Evolutionary conservation across 2,888 invertebrate genomes (phyloP), one percentile per base, ranked within the genome.

Genomic region (Leptinotarsa rubiginosa): DNA sequence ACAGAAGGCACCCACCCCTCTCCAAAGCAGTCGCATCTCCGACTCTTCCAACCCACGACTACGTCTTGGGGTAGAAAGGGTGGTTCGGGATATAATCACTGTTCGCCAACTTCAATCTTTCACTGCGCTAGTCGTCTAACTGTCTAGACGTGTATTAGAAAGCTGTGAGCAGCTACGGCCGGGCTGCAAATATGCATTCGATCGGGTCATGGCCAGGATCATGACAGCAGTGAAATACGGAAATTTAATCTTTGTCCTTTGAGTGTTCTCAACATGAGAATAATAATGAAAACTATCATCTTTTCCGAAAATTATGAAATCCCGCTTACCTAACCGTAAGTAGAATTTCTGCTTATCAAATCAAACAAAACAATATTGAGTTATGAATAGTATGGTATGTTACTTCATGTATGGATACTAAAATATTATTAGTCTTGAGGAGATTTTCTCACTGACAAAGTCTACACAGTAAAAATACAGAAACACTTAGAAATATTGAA

Each of bases 81-180:
- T 52, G 52, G 52, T 18, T 52, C 18, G 12, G 52, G 52, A n/a
- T 52, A 18, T 52, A 52, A 52, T 52, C 52, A 18, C 18, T 52
- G 52, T 52, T 52, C 52, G 18, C 52, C 18, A 52, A 52, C 18
- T 52, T 52, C 52, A 10, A 18, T 52, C 52, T 18, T 52, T 52
- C 18, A 18, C 52, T 52, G 50, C n/a, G 50, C 16, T n/a, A 16
- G 52, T 52, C n/a, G 52, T 52, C 52, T 52, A 52, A 52, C 52
- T 52, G 52, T 52, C 52, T 52, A 52, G 52, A 52, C 52, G 52
- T 52, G n/a, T 52, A n/a, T 52, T 52, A 52, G 52, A 52, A 52
- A 12, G 18, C 52, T 18, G 52, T 18, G 52, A 52, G 3, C 18
- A 52, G 52, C 52, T 52, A 52, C 52, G 52, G n/a, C 16, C 52